These are phyloP conservation scores for Crocallis elinguaria DNA, from an alignment of 2,888 invertebrate genomes.

Conservation along the genomic window DNA sequence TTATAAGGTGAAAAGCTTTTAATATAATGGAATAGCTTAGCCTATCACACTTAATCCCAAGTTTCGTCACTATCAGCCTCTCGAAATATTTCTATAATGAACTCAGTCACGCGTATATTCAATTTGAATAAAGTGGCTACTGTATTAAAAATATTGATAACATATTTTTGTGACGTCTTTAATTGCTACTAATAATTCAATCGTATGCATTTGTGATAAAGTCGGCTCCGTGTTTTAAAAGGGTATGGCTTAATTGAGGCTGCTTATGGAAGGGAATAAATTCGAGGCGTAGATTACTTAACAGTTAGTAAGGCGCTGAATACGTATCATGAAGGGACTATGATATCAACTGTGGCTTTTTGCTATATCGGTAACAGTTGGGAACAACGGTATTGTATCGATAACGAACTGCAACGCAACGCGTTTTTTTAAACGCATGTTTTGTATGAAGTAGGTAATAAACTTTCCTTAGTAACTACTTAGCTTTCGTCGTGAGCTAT, in stretches of 20 bases:
- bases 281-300: conserved; percentile 45
- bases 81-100: conserved; percentile 71
- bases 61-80: conserved; percentile 61
- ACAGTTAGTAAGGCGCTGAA: conserved; percentile 44
- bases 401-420: no score
- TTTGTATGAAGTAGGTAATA: no score
- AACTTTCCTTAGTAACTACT: no score
- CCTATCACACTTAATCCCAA: conserved; percentile 32
- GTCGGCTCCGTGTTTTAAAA: conserved; percentile 61
- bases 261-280: conserved; percentile 62
- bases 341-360: neutral
- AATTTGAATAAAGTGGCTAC: conserved; percentile 81
- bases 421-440: no score
- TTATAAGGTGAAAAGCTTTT: conserved; percentile 34
- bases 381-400: no score
- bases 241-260: conserved; percentile 71
- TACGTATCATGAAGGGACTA: conserved; percentile 1
- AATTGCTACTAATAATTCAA: conserved; percentile 80
- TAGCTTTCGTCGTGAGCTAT: no score
- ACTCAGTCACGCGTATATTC: conserved; percentile 78
- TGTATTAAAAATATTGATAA: conserved; percentile 83
- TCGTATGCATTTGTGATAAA: conserved; percentile 74
- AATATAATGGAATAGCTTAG: conserved; percentile 35
- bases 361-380: conserved; percentile 44
- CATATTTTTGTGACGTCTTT: conserved; percentile 74